phyloP scores from a whole-genome alignment of 2,797 vertebrate genomes.

The Leontocebus nigricollis region DNA sequence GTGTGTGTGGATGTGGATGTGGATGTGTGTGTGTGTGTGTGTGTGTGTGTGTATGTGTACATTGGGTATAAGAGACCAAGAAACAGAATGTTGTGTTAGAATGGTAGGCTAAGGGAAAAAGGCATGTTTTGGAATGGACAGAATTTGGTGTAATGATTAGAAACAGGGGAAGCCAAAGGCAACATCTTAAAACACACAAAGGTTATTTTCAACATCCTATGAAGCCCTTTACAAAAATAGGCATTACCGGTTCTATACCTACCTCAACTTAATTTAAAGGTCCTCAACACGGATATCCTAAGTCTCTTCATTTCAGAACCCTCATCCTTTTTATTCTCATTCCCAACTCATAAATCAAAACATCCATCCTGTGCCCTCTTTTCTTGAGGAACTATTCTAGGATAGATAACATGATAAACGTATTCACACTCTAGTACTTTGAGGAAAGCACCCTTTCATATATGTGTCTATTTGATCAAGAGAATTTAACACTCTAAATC shows the following conservation, averaged over 20 bases:
- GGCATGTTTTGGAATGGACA: neutral
- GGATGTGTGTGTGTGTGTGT: neutral
- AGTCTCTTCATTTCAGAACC: neutral
- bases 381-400: neutral
- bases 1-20: neutral
- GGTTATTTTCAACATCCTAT: neutral
- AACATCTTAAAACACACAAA: neutral
- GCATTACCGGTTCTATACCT: neutral
- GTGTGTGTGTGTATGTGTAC: rapidly evolving
- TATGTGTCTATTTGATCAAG: neutral
- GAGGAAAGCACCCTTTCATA: neutral
- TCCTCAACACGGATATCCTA: neutral
- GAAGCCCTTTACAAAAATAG: neutral
- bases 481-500: neutral
- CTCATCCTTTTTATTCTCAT: neutral
- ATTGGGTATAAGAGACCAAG: neutral
- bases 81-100: neutral
- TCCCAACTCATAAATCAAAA: neutral
- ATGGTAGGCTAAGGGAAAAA: neutral
- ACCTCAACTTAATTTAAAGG: neutral
- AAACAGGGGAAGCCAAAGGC: neutral
- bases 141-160: neutral
- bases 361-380: neutral
- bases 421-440: neutral
- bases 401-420: neutral